phyloP scores from a whole-genome alignment of 2,888 invertebrate species.

The Apamea epomidion region DNA sequence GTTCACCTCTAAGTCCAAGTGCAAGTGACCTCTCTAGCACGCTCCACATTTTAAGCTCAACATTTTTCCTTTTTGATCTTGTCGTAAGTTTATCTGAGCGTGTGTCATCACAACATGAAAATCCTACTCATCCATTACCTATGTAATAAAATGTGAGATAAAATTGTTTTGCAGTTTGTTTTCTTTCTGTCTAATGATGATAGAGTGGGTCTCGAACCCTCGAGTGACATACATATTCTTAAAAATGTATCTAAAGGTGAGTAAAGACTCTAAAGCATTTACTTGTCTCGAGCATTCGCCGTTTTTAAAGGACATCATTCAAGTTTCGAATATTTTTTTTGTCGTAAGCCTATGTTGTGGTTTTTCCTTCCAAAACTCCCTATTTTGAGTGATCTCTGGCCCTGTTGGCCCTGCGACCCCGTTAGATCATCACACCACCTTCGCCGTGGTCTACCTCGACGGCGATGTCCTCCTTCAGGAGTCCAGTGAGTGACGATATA shows the following conservation, averaged over 20 bases:
- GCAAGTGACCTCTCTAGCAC: conserved; percentile 15
- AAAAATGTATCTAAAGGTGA: background rate
- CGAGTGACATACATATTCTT: conserved; percentile 7
- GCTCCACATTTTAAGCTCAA: conserved; percentile 24
- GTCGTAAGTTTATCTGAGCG: conserved; percentile 13
- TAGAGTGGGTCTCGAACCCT: conserved; percentile 2
- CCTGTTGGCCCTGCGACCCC: too few species aligned
- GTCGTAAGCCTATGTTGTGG: too few species aligned
- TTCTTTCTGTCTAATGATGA: conserved; percentile 26
- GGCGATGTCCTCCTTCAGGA: too few species aligned
- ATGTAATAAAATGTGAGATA: conserved; percentile 23
- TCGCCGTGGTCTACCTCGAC: too few species aligned
- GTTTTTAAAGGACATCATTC: too few species aligned
- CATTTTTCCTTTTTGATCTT: conserved; percentile 22
- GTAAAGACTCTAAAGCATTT: too few species aligned
- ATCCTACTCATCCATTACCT: conserved; percentile 19
- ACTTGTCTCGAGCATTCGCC: too few species aligned
- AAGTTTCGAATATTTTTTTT: too few species aligned
- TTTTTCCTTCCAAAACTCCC: too few species aligned
- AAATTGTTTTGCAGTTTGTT: conserved; percentile 26
- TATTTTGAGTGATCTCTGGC: too few species aligned
- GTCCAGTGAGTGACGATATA: too few species aligned
- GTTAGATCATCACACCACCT: too few species aligned
- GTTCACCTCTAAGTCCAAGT: background rate
- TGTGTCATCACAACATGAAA: conserved; percentile 14